Percentiles rank a stretch among this genome's conserved stretches.
These are phyloP conservation scores for Vulpes ferrilata DNA, from an alignment of 2,113 vertebrate genomes.

Conservation along the genomic window DNA sequence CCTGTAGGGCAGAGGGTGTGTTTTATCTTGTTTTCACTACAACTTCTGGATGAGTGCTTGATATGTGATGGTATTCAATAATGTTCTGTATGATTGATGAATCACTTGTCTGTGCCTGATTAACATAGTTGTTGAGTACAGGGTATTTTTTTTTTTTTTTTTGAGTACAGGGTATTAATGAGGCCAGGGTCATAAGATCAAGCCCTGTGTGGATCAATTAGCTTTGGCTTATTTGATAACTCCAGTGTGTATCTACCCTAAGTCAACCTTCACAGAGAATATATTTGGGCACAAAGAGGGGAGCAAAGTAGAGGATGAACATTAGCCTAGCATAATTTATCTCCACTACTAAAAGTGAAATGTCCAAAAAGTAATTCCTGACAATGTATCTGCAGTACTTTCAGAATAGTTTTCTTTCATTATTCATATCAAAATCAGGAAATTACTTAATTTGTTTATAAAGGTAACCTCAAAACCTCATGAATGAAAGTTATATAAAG, in stretches of 20 bases:
- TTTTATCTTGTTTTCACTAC: not conserved
- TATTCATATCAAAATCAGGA: not conserved
- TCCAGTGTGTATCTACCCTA: not conserved
- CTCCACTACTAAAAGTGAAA: not conserved
- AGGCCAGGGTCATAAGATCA: conserved; percentile 21
- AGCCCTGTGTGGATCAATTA: conserved; percentile 27
- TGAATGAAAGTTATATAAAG: not conserved
- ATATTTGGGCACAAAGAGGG: not conserved
- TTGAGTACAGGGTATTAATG: conserved; percentile 21
- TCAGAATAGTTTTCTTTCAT: not conserved
- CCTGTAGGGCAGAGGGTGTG: not conserved
- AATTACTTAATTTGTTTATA: not conserved
- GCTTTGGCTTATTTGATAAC: conserved; percentile 44
- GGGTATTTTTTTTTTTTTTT: not conserved
- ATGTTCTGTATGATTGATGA: conserved; percentile 15
- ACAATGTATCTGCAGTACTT: not conserved
- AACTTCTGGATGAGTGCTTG: conserved; percentile 14
- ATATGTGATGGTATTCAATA: conserved; percentile 48
- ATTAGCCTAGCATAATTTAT: not conserved
- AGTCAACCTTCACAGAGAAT: not conserved
- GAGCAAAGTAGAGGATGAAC: not conserved
- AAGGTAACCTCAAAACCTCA: not conserved
- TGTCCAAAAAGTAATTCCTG: not conserved
- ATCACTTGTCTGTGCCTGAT: conserved; percentile 58
- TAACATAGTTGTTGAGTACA: conserved; percentile 47